phyloP scores from a whole-genome alignment of 2,113 vertebrate genomes.

The Rhynchomys soricoides region DNA sequence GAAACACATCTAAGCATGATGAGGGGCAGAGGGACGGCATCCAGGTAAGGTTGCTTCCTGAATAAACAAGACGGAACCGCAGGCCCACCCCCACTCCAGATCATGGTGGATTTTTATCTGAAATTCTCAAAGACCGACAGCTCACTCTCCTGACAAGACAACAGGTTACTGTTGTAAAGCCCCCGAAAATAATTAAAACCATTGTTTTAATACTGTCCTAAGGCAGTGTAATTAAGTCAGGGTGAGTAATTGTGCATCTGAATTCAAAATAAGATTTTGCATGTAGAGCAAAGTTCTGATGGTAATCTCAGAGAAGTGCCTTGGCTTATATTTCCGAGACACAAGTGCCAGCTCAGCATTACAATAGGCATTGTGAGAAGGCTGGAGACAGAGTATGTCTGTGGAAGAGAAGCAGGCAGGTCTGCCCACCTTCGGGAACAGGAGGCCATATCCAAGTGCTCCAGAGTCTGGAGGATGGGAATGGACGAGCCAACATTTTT shows the following conservation, averaged over 20 bases:
- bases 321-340: not conserved
- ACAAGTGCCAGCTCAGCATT: conserved; percentile 11
- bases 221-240: conserved; percentile 60
- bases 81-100: not conserved
- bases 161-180: conserved; percentile 61
- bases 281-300: conserved; percentile 58
- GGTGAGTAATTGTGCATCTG: conserved; percentile 43
- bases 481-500: not conserved
- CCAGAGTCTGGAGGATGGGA: not conserved
- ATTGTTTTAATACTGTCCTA: conserved; percentile 75
- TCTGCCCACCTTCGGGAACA: not conserved
- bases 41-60: not conserved
- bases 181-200: conserved; percentile 73
- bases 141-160: conserved; percentile 47
- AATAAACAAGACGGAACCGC: conserved; percentile 19
- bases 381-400: conserved; percentile 18
- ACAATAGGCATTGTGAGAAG: conserved; percentile 47
- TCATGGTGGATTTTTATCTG: conserved; percentile 1
- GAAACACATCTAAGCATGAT: conserved; percentile 70
- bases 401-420: not conserved
- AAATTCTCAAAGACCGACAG: conserved; percentile 32
- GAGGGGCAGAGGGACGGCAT: not conserved
- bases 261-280: conserved; percentile 72
- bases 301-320: conserved; percentile 49
- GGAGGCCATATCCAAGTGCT: not conserved